Base-by-base conservation (phyloP, 2,797 vertebrate species). In the Phataginus tetradactyla region DNA sequence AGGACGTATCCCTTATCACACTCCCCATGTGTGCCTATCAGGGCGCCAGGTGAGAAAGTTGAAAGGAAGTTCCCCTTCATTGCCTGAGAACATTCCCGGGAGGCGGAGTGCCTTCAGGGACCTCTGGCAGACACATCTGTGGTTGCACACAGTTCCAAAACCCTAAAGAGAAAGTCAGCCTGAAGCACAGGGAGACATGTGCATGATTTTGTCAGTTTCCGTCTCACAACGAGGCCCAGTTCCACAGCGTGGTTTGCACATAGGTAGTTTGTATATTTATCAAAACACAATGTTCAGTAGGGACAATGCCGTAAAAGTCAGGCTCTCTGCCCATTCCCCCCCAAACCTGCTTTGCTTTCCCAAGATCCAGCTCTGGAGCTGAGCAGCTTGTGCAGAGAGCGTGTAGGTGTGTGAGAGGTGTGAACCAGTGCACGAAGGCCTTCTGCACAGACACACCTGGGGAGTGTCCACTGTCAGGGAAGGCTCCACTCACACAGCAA, bases 131-230 rank as follows among this genome's bases (percentile, higher is more conserved):
- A 29, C 6, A 34, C 1, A 6, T 12, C 0, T 20, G 23, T 14
- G 4, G 13, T 11, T 45, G 0, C 11, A 37, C 17, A 32, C 4
- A 34, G 25, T 49, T n/a, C 32, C 23, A 0, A 10, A 27, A 61
- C 4, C 29, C 27, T 32, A 29, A 34, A 71, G 55, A 51, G 72
- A 74, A 23, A 0, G 37, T 72, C 9, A 12, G 20, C 7, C 3
- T 0, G 64, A 59, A 20, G 20, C 83, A 42, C 12, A n/a, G 13
- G 11, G 77, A 42, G 11, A 7, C 0, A 20, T 3, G 20, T 17
- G 11, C 2, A 18, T 37, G 4, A 29, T 75, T 29, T 39, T 9
- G 68, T 25, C 39, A 37, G 51, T 11, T 63, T 57, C 29, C 12
- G n/a, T 27, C 32, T 51, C 64, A 77, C 34, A 49, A 25, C 18